Conservation (phyloP, 53 echinoderm and acorn worm genomes). For the Luidia sarsii region DNA sequence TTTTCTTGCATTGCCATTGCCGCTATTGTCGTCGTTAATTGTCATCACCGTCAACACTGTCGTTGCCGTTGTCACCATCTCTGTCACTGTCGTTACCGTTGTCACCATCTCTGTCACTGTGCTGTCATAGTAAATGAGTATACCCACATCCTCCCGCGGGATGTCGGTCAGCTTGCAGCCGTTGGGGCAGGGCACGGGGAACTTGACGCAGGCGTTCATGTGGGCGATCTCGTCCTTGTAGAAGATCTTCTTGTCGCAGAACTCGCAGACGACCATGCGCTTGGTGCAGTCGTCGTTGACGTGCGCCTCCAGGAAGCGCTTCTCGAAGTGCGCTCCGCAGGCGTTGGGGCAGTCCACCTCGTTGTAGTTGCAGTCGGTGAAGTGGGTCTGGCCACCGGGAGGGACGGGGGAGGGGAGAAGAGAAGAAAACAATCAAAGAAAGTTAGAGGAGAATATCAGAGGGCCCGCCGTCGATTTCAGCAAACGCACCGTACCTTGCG, state of each 20-base stretch:
- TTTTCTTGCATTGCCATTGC: no score
- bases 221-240: slow-evolving; percentile 98
- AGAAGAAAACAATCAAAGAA: no score
- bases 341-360: slow-evolving; percentile 93
- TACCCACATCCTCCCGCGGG: slow-evolving; percentile 73
- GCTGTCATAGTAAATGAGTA: no score
- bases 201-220: slow-evolving; percentile 91
- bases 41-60: no score
- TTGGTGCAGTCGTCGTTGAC: slow-evolving; percentile 88
- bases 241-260: slow-evolving; percentile 87
- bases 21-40: no score
- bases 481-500: no score
- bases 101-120: no score
- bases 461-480: no score
- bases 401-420: no score
- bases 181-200: slow-evolving; percentile 94
- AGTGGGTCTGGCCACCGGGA: slow-evolving; percentile 73
- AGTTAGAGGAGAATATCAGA: no score
- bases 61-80: no score
- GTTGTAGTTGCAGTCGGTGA: slow-evolving; percentile 68
- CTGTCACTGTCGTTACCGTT: no score
- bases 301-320: slow-evolving; percentile 86
- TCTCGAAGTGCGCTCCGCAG: slow-evolving; percentile 96
- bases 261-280: slow-evolving; percentile 87
- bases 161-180: slow-evolving; percentile 92